Percentiles rank a stretch among this genome's conserved stretches.
Conservation (phyloP, 2,797 vertebrate species). For the Melanotaenia parkinsoni region DNA sequence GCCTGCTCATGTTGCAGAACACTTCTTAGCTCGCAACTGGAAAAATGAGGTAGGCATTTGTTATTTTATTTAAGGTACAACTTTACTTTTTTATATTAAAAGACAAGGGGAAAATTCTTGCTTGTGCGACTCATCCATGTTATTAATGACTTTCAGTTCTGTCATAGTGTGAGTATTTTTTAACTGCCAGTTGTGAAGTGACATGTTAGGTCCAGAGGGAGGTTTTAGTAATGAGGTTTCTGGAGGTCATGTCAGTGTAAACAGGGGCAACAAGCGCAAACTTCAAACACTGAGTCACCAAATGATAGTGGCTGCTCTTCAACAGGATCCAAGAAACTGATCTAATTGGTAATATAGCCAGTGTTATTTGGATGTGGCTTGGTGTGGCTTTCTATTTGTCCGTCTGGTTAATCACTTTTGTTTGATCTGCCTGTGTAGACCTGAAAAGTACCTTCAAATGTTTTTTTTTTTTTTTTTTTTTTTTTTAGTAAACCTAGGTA, state of each 20-base stretch:
- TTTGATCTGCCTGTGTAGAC: slow-evolving; percentile 2
- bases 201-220: slow-evolving; percentile 17
- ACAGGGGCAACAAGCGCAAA: slow-evolving; percentile 26
- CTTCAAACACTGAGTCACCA: slow-evolving; percentile 34
- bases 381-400: slow-evolving; percentile 12
- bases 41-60: slow-evolving; percentile 92
- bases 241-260: slow-evolving; percentile 18
- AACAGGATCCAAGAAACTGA: slow-evolving; percentile 31
- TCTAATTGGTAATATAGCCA: slow-evolving; percentile 22
- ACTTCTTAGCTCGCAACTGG: slow-evolving; percentile 96
- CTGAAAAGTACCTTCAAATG: not conserved
- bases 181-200: slow-evolving; percentile 20
- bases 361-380: slow-evolving; percentile 9
- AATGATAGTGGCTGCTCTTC: slow-evolving; percentile 25
- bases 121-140: slow-evolving; percentile 19
- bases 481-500: not conserved
- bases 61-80: not conserved
- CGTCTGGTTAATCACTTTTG: slow-evolving; percentile 1
- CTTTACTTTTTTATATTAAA: not conserved
- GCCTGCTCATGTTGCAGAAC: slow-evolving; percentile 95
- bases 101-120: not conserved
- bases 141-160: slow-evolving; percentile 5
- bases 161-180: slow-evolving; percentile 12
- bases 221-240: slow-evolving; percentile 8
- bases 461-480: not conserved